Evolutionary conservation across 2,797 vertebrate genomes (phyloP).

Genomic region (Myioborus melanocephalus): DNA sequence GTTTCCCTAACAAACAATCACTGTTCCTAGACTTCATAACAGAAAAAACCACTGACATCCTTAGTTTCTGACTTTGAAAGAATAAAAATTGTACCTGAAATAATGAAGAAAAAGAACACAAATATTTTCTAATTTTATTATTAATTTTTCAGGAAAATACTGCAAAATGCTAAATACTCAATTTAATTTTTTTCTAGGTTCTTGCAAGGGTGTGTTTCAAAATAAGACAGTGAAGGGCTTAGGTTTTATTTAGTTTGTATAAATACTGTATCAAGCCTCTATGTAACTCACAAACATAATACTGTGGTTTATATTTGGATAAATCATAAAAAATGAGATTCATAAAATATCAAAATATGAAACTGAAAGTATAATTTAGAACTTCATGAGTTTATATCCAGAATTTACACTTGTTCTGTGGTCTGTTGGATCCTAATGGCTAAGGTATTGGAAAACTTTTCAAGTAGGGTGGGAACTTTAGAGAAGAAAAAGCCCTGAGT

Average conservation of each 20-base stretch:
- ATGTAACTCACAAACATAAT: not conserved
- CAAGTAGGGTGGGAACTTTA: not conserved
- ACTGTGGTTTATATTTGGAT: not conserved
- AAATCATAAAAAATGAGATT: not conserved
- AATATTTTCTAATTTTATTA: not conserved
- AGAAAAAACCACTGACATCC: not conserved
- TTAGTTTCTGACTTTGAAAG: not conserved
- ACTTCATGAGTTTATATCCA: not conserved
- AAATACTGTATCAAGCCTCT: not conserved
- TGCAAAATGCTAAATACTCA: not conserved
- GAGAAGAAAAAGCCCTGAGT: not conserved
- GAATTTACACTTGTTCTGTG: not conserved
- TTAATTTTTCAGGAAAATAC: not conserved
- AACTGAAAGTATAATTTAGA: not conserved
- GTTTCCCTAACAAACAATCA: not conserved
- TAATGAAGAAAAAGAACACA: not conserved
- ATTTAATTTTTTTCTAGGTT: not conserved
- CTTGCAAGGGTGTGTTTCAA: not conserved
- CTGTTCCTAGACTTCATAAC: not conserved
- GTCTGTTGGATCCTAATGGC: not conserved
- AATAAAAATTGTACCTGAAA: not conserved
- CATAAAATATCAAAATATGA: not conserved
- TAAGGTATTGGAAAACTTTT: not conserved
- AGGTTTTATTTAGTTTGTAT: not conserved
- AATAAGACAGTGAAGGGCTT: not conserved